Evolutionary conservation across 2,888 invertebrate species (phyloP), one percentile per base, ranked within the genome.

Genomic region (Drosophila lacicola): DNA sequence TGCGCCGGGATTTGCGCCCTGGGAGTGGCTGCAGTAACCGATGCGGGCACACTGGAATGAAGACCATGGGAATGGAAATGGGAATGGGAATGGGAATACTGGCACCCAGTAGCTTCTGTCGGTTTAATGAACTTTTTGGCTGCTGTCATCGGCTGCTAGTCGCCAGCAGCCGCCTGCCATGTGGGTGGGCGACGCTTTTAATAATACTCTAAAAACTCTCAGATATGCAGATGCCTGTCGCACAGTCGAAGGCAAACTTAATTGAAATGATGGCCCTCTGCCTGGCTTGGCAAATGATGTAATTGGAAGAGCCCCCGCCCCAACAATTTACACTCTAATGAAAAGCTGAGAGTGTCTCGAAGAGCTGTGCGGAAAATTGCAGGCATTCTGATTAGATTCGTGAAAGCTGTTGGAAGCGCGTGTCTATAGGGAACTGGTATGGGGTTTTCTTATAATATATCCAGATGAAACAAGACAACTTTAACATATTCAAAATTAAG

Each of bases 161-260:
- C 45, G 46, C 21, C 45, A 13, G 45, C 37, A 8, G 41, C 33
- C 46, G 46, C 17, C 45, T 14, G 45, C 56, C 33, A 78, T 77
- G 82, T 80, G 82, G 82, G 82, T 62, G 81, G 80, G 49, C 61
- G 55, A 36, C 25, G 61, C 60, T 69, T 75, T 78, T 81, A 83
- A 83, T 83, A 80, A 83, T 60, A 71, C 66, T 19, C 19, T 4
- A 14, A 29, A 21, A 34, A 33, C 53, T 55, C 44, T 29, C 36
- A 62, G 54, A 56, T 53, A 64, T 63, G 58, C 55, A 51, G 55
- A 63, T 62, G 33, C 45, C 29, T 55, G 37, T 33, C 53, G 46
- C 36, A 42, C 45, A 34, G 53, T 44, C 34, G 34, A 33, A 36
- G 14, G 39, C 74, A 41, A 47, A 67, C 33, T 76, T 75, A 75